phyloP scores from a whole-genome alignment of 2,888 invertebrate genomes.

The Megamerina dolium region DNA sequence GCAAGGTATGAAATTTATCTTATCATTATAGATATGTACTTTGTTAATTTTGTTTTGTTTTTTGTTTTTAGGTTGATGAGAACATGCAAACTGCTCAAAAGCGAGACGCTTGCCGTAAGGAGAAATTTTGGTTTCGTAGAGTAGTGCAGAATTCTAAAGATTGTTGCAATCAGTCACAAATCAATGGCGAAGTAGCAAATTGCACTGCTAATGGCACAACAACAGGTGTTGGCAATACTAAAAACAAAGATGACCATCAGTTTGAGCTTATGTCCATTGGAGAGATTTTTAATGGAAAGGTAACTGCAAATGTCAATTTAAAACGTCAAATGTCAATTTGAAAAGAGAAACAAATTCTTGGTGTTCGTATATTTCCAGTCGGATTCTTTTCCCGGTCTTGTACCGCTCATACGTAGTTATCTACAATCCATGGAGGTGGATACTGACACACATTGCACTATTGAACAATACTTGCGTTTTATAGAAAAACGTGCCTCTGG shows the following conservation, averaged over 20 bases:
- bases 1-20: slow-evolving; percentile 61
- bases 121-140: slow-evolving; percentile 91
- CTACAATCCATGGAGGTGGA: slow-evolving; percentile 94
- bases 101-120: slow-evolving; percentile 73
- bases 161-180: no score
- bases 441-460: slow-evolving; percentile 95
- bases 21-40: not conserved
- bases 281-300: slow-evolving; percentile 91
- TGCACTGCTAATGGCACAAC: slow-evolving; percentile 22
- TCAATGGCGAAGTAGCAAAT: slow-evolving; percentile 2
- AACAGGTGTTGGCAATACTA: slow-evolving; percentile 7
- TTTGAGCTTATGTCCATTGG: slow-evolving; percentile 82
- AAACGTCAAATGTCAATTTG: no score
- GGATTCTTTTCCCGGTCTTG: slow-evolving; percentile 87
- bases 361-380: no score
- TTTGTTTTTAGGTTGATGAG: slow-evolving; percentile 67
- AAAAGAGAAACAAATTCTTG: no score
- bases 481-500: slow-evolving; percentile 85
- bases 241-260: slow-evolving; percentile 34
- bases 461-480: slow-evolving; percentile 91
- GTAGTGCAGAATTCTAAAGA: slow-evolving; percentile 55
- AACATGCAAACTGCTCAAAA: slow-evolving; percentile 96
- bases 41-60: no score
- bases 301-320: slow-evolving; percentile 19
- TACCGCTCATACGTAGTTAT: slow-evolving; percentile 90